Percentiles rank a stretch among this genome's conserved stretches.
phyloP scores from a whole-genome alignment of 2,113 vertebrate species.

The Octodon degus region DNA sequence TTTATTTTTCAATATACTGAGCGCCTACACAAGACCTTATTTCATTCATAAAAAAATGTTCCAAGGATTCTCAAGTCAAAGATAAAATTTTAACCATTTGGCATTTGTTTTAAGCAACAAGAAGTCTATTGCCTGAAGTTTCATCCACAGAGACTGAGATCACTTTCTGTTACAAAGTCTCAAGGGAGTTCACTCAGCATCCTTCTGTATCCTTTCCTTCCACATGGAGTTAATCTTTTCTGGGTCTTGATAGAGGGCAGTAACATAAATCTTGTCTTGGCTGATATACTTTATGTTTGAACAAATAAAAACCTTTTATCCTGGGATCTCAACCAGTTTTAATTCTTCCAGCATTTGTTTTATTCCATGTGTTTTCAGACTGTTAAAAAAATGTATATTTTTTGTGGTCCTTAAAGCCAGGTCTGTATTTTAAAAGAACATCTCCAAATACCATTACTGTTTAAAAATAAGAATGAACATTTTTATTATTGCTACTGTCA shows the following conservation, averaged over 20 bases:
- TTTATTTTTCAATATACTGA: neutral
- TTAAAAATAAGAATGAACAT: neutral
- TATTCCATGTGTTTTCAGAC: neutral
- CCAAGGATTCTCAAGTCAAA: neutral
- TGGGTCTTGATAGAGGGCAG: neutral
- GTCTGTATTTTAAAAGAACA: neutral
- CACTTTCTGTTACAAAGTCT: neutral
- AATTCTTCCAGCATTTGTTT: conserved; percentile 25
- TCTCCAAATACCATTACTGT: neutral
- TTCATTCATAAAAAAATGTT: conserved; percentile 37
- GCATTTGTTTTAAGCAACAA: too few relatives aligned
- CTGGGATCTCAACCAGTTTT: neutral
- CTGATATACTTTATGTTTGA: neutral
- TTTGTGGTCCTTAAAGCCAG: neutral
- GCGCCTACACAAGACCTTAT: neutral
- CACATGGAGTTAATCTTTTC: neutral
- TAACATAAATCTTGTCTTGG: conserved; percentile 48
- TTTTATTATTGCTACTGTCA: neutral
- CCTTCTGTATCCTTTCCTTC: neutral
- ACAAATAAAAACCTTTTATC: conserved; percentile 24
- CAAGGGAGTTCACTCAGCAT: neutral
- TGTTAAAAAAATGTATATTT: conserved; percentile 9
- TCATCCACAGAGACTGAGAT: neutral
- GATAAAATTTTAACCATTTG: neutral
- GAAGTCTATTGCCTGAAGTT: neutral